Evolutionary conservation across 1,140 invertebrate species (phyloP), one percentile per base, ranked within the genome.

Genomic region (Gryllus bimaculatus): DNA sequence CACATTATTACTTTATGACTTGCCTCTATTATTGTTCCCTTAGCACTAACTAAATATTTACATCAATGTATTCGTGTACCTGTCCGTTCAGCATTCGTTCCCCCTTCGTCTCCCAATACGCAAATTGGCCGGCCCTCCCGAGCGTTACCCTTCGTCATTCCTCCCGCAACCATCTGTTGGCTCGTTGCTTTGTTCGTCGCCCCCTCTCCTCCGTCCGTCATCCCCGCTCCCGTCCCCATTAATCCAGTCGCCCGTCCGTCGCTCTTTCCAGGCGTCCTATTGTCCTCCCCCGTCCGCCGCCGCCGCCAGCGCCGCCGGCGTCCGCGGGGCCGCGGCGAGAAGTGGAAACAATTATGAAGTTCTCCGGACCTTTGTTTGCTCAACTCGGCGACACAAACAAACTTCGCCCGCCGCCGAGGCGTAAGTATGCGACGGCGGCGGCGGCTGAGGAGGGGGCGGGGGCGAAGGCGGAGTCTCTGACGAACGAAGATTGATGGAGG

Each of bases 341-440:
- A 66, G 54, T 66, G 54, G 54, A 66, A 66, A 66, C 54, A 66
- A 66, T 66, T 66, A 66, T 66, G 54, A 66, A 66, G 54, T 66
- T 66, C 54, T 66, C 54, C 54, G 18, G 54, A 66, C 18, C 54
- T 66, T 66, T 66, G 54, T 66, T 66, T 66, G 54, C 54, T 13
- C 54, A 66, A 66, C 54, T 66, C 54, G 54, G 54, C 54, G 54
- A 66, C 54, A 18, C 54, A 66, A 66, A 66, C 54, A 66, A 66
- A 66, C 54, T 66, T 66, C 54, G 10, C 54, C 18, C 54, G 54
- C 54, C 54, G 54, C 54, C 10, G 10, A 10, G 54, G 10, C 18
- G 54, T 66, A 66, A 66, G 54, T 66, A 66, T 66, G 54, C 54
- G 54, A 18, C 26, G 54, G 54, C 10, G 54, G 54, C 10, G 54